These are phyloP conservation scores for Clangula hyemalis DNA, from an alignment of 2,797 vertebrate genomes.

Conservation along the genomic window DNA sequence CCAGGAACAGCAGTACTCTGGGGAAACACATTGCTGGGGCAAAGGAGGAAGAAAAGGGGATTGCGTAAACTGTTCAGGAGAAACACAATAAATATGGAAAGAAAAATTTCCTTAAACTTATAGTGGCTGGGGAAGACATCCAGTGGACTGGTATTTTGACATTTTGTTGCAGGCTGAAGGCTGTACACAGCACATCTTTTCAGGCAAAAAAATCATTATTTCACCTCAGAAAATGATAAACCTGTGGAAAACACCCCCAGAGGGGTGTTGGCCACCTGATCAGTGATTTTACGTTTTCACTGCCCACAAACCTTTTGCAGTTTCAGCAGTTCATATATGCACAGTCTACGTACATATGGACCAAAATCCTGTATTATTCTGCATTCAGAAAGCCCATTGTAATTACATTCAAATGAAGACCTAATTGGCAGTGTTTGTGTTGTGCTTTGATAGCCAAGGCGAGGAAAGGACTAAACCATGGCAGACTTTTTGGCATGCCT, in stretches of 20 bases:
- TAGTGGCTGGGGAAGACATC: neutral
- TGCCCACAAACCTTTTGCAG: neutral
- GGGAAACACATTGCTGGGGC: neutral
- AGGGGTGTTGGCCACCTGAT: neutral
- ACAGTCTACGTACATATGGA: neutral
- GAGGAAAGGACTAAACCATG: neutral
- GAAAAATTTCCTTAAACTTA: neutral
- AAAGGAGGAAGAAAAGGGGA: constrained; percentile 4
- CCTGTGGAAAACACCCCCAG: neutral
- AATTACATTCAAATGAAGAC: neutral
- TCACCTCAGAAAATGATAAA: neutral
- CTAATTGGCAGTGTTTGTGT: neutral
- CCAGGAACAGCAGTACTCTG: neutral
- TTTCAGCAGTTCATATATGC: neutral
- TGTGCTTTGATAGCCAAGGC: neutral
- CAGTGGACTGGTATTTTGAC: neutral
- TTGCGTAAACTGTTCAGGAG: neutral
- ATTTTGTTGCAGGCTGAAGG: neutral
- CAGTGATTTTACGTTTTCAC: neutral
- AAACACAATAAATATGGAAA: neutral
- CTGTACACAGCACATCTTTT: neutral
- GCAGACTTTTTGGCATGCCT: neutral
- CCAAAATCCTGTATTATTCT: neutral
- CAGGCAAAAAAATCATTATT: neutral
- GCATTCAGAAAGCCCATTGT: neutral